Base-by-base conservation (phyloP, 2,113 vertebrate genomes). In the Ia io region DNA sequence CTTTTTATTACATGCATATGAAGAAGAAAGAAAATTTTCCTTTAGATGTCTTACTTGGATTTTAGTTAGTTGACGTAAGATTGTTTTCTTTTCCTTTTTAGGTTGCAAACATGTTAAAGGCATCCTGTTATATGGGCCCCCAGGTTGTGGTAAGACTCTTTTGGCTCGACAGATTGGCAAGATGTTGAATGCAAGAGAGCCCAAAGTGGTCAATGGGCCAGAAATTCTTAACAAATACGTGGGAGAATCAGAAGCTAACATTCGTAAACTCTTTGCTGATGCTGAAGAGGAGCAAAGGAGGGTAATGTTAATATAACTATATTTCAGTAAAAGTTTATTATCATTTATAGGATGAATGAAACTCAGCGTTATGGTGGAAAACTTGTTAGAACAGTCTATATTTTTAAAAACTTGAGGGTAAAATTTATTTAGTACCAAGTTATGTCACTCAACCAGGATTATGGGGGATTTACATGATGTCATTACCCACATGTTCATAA, bases 221-320 rank as follows among this genome's bases (percentile, higher is more conserved):
- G 99, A 99, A 97, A 99, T 99, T 91, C 99, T 99, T 96, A 99
- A 99, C 97, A 99, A 99, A 78, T 99, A 99, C 1, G 99, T 99
- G 35, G 99, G 99, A 0, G 99, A 99, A 97, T 99, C 99, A 0
- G 99, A 99, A 97, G 99, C 99, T 71, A 99, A 99, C 98, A 98
- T 99, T 97, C 98, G 99, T 86, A 99, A 99, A 97, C 99, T 99
- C 95, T 99, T 99, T 82, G 99, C 99, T 84, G 99, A 99, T 87
- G 99, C 99, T 4, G 99, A 99, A 96, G 99, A 99, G 0, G 99
- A 99, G 56, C 99, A 99, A 97, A 99, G 99, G 95, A 98, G 99
- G 99, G 99, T 99, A 96, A 98, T 92, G 90, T 91, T 78, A 73
- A 49, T 79, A 10, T 6, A 94, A 88, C 18, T n/a, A 35, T 78